These are phyloP conservation scores for Ascidia mentula DNA, from an alignment of 23 tunicate genomes.

Conservation along the genomic window DNA sequence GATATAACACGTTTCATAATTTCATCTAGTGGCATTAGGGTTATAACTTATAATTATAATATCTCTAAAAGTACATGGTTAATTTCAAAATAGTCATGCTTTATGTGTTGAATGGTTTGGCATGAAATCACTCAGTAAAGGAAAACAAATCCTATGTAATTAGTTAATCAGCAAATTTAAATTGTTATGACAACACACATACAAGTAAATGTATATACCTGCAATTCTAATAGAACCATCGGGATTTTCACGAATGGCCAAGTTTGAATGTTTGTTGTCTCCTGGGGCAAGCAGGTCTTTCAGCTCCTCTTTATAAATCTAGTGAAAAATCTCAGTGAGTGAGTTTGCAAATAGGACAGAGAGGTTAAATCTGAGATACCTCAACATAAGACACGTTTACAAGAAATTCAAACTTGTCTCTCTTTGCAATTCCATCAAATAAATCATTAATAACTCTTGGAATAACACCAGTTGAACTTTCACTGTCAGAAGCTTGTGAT, in stretches of 20 bases:
- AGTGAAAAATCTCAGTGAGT: neutral
- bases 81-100: too few species aligned
- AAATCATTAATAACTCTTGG: constrained; percentile 82
- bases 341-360: neutral
- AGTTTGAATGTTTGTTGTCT: constrained; percentile 14
- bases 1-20: too few species aligned
- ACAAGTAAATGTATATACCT: constrained; percentile 16
- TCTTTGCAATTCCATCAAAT: constrained; percentile 52
- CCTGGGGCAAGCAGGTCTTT: constrained; percentile 58
- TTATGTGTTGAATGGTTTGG: too few species aligned
- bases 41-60: too few species aligned
- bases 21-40: too few species aligned
- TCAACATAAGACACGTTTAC: constrained; percentile 89
- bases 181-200: too few species aligned
- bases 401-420: constrained; percentile 37
- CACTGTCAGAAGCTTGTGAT: constrained; percentile 25
- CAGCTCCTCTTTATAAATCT: constrained; percentile 85
- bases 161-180: too few species aligned
- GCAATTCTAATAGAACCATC: constrained; percentile 67
- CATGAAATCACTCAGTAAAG: too few species aligned
- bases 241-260: constrained; percentile 66
- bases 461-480: constrained; percentile 57
- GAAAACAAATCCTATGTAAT: too few species aligned
- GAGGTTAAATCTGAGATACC: neutral
- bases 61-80: too few species aligned